Conservation (phyloP, 2,888 invertebrate genomes). For the Sarcophaga variegata region DNA sequence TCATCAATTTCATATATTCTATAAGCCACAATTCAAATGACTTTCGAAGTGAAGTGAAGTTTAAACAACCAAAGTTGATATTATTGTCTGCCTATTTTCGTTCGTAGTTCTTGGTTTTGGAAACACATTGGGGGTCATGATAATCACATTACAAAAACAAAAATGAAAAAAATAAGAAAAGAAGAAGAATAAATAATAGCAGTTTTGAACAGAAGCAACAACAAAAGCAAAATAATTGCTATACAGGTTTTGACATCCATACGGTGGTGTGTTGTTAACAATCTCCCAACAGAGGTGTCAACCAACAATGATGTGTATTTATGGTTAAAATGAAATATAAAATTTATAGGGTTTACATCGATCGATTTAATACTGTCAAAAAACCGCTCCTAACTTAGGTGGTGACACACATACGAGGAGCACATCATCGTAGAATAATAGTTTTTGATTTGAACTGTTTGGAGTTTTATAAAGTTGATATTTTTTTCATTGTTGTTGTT, state of each 20-base stretch:
- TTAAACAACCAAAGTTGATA: no score
- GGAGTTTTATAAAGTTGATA: neutral
- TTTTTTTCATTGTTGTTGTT: slow-evolving; percentile 10
- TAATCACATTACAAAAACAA: neutral
- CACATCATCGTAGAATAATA: slow-evolving; percentile 22
- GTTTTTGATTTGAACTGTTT: slow-evolving; percentile 3
- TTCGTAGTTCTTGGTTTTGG: no score
- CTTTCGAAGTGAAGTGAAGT: no score
- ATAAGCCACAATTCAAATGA: no score
- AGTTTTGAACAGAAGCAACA: neutral
- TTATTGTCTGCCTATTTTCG: no score
- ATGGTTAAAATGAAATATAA: slow-evolving; percentile 58
- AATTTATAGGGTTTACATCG: slow-evolving; percentile 61
- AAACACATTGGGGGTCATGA: no score
- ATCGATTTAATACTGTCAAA: slow-evolving; percentile 63
- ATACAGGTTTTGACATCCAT: slow-evolving; percentile 17
- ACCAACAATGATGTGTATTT: slow-evolving; percentile 58
- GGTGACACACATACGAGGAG: slow-evolving; percentile 38
- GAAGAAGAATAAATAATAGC: neutral
- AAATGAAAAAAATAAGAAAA: neutral
- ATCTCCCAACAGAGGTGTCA: slow-evolving; percentile 60
- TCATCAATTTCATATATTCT: no score
- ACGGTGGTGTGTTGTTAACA: slow-evolving; percentile 42
- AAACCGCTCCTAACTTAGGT: slow-evolving; percentile 59
- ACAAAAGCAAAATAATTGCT: neutral